phyloP scores from a whole-genome alignment of 2,888 invertebrate species.

The Tiliacea citrago region DNA sequence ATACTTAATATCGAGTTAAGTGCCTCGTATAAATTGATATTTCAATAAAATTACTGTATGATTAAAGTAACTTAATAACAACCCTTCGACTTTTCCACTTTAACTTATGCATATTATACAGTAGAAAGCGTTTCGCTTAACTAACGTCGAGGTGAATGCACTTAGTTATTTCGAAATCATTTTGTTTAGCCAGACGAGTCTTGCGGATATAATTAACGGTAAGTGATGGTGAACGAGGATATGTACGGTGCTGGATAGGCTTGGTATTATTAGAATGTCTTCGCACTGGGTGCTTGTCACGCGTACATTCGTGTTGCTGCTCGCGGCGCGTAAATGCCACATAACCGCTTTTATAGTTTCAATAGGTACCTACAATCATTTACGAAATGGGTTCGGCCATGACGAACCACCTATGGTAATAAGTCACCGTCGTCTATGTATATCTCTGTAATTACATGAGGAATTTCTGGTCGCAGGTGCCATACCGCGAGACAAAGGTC shows the following conservation, averaged over 20 bases:
- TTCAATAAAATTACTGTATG: conserved; percentile 5
- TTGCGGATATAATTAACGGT: conserved; percentile 54
- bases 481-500: too few relatives aligned
- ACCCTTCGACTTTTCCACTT: conserved; percentile 35
- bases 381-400: too few relatives aligned
- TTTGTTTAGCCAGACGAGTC: conserved; percentile 37
- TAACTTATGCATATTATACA: conserved; percentile 32
- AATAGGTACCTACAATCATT: too few relatives aligned
- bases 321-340: too few relatives aligned
- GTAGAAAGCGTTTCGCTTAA: conserved; percentile 21
- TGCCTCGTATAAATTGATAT: neutral
- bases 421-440: too few relatives aligned
- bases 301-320: neutral
- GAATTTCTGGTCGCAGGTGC: too few relatives aligned
- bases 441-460: too few relatives aligned
- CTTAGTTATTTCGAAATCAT: conserved; percentile 39
- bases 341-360: too few relatives aligned
- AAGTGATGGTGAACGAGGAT: conserved; percentile 35
- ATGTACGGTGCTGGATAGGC: conserved; percentile 16
- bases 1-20: too few relatives aligned
- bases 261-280: neutral
- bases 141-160: conserved; percentile 35
- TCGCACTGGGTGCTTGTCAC: too few relatives aligned
- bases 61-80: conserved; percentile 30
- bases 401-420: too few relatives aligned